These are phyloP conservation scores for Scylla paramamosain DNA, from an alignment of 1,140 invertebrate species.

Conservation along the genomic window DNA sequence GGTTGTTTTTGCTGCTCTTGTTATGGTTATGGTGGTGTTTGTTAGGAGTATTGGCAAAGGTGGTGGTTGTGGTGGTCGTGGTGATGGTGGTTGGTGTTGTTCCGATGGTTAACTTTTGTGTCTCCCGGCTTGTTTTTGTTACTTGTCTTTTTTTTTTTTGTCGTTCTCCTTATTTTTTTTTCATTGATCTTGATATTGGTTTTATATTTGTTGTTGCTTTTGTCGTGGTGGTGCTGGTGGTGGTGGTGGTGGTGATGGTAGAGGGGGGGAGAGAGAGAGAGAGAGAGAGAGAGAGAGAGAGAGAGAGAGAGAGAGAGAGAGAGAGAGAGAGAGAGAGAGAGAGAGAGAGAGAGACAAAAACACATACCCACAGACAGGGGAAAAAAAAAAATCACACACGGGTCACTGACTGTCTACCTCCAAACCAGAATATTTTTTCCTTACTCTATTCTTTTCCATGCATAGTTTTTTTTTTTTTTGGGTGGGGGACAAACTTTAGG, in stretches of 20 bases:
- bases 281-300: too few species aligned
- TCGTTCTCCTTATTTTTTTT: too few species aligned
- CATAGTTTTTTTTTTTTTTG: background rate
- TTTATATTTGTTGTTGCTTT: background rate
- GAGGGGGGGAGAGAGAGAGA: background rate
- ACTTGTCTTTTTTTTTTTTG: too few species aligned
- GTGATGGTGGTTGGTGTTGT: background rate
- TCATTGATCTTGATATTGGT: background rate
- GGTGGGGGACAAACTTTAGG: background rate
- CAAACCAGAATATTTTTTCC: background rate
- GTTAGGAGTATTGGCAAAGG: background rate
- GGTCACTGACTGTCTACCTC: background rate
- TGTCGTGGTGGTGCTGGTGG: background rate
- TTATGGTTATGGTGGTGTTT: conserved; percentile 13
- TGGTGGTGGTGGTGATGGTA: background rate
- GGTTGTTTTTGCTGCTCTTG: background rate
- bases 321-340: too few species aligned
- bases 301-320: too few species aligned
- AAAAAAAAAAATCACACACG: background rate
- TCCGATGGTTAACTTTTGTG: background rate
- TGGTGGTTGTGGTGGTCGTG: background rate
- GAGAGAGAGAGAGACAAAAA: too few species aligned
- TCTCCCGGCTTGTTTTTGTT: background rate
- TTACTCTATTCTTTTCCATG: background rate
- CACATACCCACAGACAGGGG: too few species aligned